Evolutionary conservation across 2,113 vertebrate genomes (phyloP), one percentile per base, ranked within the genome.

Genomic region (Hydrochoerus hydrochaeris): DNA sequence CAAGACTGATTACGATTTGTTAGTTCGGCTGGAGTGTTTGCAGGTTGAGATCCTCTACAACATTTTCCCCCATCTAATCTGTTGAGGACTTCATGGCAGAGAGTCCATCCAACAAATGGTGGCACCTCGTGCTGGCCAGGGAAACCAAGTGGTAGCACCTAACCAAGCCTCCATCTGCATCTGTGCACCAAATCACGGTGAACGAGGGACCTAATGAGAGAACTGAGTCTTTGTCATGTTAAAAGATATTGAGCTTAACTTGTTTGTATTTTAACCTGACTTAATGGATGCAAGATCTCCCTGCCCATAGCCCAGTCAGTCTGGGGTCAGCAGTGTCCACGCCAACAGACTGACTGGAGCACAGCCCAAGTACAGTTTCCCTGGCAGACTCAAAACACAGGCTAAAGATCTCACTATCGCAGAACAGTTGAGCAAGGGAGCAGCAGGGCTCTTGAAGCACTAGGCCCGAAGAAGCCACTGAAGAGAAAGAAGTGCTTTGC

Each of bases 1-100:
- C 14, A 2, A 7, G 22, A 28, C 63, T 44, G 26, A 0, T 38
- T 41, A 54, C 41, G 19, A n/a, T 10, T 0, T 1, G 0, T n/a
- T 57, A 46, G 5, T 49, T 73, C 16, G 28, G 13, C 2, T 14
- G 6, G 54, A 32, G 16, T 54, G 54, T 58, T 73, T 71, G 54
- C 57, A 46, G 57, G 14, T 73, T 35, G 10, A 19, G 46, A 7
- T 35, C 19, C 22, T 67, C 13, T 60, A n/a, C 1, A 24, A 44
- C 44, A 26, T 5, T 57, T 3, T 82, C 63, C 17, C 30, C 65
- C 38, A 28, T 11, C 26, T 3, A 49, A 8, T 46, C 3, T 2
- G 8, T 30, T 63, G 26, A 88, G 22, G 17, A 44, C 26, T 7
- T 63, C 8, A 2, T 58, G 35, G n/a, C 3, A 62, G 38, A 4